A percentile compares a stretch with the other conserved stretches of the same genome.
Evolutionary conservation across 2,888 invertebrate species (phyloP).

Genomic region (Suillia variegata): DNA sequence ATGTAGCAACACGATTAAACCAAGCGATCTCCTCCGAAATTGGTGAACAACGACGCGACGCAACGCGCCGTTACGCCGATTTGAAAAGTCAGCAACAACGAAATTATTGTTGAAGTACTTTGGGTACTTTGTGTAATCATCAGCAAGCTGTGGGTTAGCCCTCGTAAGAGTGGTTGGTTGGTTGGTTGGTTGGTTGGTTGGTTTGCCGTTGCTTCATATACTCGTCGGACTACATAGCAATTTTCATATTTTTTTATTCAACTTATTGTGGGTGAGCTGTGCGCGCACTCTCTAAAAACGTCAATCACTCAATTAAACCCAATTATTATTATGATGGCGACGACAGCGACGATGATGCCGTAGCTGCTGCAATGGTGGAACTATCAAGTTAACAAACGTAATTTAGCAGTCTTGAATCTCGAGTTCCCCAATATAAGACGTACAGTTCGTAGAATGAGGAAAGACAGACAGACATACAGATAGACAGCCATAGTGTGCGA

Average conservation of each 20-base stretch:
- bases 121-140: slow-evolving; percentile 11
- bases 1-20: slow-evolving; percentile 14
- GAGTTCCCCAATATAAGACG: too few species aligned
- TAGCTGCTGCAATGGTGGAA: not conserved
- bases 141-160: slow-evolving; percentile 11
- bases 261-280: slow-evolving; percentile 23
- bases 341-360: slow-evolving; percentile 40
- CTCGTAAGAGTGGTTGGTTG: not conserved
- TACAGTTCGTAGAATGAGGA: not conserved
- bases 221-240: not conserved
- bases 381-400: not conserved
- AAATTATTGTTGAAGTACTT: slow-evolving; percentile 10
- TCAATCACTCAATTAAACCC: slow-evolving; percentile 61
- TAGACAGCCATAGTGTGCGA: not conserved
- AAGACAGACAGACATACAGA: too few species aligned
- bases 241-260: slow-evolving; percentile 10
- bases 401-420: not conserved
- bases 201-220: not conserved
- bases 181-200: too few species aligned
- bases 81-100: slow-evolving; percentile 1
- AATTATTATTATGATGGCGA: slow-evolving; percentile 57
- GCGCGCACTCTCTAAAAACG: slow-evolving; percentile 56
- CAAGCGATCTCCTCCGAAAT: slow-evolving; percentile 7
- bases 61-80: too few species aligned
- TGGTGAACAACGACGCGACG: too few species aligned